Conservation (phyloP, 1,140 invertebrate genomes). For the Drosophila punjabiensis region DNA sequence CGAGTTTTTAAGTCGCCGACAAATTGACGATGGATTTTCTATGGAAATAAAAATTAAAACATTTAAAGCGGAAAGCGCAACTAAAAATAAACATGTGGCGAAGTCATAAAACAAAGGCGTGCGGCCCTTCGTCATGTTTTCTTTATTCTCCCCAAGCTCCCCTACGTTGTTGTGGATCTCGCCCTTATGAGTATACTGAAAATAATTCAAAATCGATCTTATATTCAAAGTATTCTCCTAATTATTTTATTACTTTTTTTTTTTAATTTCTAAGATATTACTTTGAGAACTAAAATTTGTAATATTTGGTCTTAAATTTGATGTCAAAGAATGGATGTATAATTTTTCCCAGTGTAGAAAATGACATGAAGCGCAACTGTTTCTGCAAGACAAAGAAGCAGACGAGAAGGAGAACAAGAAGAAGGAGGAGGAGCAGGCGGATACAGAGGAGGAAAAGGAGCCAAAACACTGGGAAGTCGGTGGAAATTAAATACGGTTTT, state of each 20-base stretch:
- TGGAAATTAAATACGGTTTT: conserved; percentile 75
- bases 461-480: conserved; percentile 32
- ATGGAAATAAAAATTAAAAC: conserved; percentile 34
- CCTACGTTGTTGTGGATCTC: background rate
- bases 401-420: conserved; percentile 24
- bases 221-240: background rate
- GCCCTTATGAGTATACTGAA: conserved; percentile 3
- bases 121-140: conserved; percentile 27
- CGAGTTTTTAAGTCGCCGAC: conserved; percentile 49
- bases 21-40: conserved; percentile 41
- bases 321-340: background rate
- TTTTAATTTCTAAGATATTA: background rate
- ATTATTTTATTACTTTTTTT: background rate
- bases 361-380: conserved; percentile 66
- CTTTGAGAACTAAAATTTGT: background rate
- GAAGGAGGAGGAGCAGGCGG: conserved; percentile 3
- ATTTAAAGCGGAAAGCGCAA: conserved; percentile 29
- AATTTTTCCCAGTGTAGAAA: conserved; percentile 13
- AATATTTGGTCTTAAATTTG: background rate
- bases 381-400: conserved; percentile 58
- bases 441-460: conserved; percentile 20
- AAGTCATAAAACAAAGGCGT: conserved; percentile 30
- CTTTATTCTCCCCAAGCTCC: conserved; percentile 12
- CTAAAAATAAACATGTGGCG: conserved; percentile 56
- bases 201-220: background rate